Evolutionary conservation across 2,113 vertebrate genomes (phyloP).

Genomic region (Archocentrus centrarchus): DNA sequence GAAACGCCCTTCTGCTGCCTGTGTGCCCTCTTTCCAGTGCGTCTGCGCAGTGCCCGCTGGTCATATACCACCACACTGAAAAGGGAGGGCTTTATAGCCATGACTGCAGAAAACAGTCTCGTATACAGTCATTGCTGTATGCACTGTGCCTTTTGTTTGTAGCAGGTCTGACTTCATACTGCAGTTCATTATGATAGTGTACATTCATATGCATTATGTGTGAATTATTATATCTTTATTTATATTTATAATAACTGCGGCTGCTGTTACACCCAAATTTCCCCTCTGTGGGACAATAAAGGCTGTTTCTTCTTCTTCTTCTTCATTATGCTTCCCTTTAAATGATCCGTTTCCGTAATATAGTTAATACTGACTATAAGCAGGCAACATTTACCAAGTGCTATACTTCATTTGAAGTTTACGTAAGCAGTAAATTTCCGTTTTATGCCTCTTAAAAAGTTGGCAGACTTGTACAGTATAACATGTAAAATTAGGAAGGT

Average conservation of each 20-base stretch:
- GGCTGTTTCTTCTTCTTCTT: no score
- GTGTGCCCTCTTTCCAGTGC: neutral
- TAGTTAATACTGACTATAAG: neutral
- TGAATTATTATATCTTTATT: no score
- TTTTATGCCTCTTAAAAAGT: no score
- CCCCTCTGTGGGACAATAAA: no score
- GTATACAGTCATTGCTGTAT: neutral
- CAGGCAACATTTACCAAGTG: neutral
- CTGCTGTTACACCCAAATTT: no score
- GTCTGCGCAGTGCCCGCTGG: slow-evolving; percentile 41
- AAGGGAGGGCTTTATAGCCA: neutral
- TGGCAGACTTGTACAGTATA: neutral
- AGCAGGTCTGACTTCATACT: neutral
- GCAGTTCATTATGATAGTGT: no score
- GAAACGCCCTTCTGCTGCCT: slow-evolving; percentile 55
- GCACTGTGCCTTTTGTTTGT: neutral
- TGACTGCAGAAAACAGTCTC: no score
- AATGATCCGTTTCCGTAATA: neutral
- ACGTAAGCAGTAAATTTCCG: neutral
- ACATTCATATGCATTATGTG: neutral
- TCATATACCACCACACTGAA: neutral
- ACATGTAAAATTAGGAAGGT: neutral
- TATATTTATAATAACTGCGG: no score
- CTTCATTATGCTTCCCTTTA: accelerated
- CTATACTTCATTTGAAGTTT: neutral